A percentile compares a stretch with the other conserved stretches of the same genome.
Evolutionary conservation across 2,888 invertebrate genomes (phyloP).

Genomic region (Tetanocera ferruginea): DNA sequence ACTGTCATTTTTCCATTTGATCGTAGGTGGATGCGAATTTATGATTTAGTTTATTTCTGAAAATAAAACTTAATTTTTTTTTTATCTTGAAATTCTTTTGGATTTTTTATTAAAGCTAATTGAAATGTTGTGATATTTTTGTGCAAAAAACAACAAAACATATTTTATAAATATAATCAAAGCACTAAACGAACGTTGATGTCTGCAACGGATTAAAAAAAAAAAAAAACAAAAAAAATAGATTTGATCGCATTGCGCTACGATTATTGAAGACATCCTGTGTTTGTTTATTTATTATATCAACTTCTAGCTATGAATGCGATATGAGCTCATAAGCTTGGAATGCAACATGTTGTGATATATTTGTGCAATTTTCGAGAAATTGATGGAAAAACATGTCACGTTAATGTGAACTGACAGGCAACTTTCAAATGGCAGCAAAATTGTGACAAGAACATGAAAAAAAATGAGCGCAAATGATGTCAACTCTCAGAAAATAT

Average conservation of each 20-base stretch:
- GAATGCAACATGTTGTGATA: conserved; percentile 14
- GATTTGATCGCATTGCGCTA: conserved; percentile 28
- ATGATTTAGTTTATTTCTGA: conserved; percentile 37
- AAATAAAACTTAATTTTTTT: conserved; percentile 17
- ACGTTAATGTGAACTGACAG: not conserved
- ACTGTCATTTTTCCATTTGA: conserved; percentile 32
- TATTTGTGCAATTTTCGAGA: conserved; percentile 4
- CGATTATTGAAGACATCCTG: conserved; percentile 38
- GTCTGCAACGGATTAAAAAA: not conserved
- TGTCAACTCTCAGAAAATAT: too few species aligned
- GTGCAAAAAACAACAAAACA: not conserved
- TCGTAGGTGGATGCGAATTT: conserved; percentile 38
- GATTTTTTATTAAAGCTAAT: conserved; percentile 27
- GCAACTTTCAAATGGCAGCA: not conserved
- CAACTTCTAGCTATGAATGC: not conserved
- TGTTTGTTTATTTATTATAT: conserved; percentile 1
- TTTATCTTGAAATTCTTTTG: conserved; percentile 20
- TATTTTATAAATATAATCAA: not conserved
- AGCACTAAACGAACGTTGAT: not conserved
- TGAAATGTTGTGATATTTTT: conserved; percentile 12
- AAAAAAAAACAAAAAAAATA: not conserved
- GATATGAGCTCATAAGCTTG: conserved; percentile 22
- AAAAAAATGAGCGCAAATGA: not conserved
- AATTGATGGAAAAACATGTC: conserved; percentile 26
- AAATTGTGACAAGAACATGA: not conserved